Evolutionary conservation across 2,113 vertebrate species (phyloP).

Genomic region (Lucifuga dentata): DNA sequence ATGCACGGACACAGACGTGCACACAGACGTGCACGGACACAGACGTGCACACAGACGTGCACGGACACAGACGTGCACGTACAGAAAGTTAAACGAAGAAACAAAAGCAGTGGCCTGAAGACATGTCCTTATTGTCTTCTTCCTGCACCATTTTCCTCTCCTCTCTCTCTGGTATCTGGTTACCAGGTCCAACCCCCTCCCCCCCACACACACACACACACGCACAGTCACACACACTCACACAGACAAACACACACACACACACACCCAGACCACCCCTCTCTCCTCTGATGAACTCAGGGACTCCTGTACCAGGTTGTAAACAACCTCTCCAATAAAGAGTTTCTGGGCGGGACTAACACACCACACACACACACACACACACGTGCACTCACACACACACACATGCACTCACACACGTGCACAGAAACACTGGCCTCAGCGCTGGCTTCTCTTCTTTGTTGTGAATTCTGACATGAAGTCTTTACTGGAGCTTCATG

Average conservation of each 20-base stretch:
- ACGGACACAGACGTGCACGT: too few species aligned
- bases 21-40: too few species aligned
- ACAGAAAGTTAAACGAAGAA: neutral
- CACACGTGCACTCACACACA: neutral
- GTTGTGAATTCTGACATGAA: too few species aligned
- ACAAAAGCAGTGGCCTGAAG: constrained; percentile 17
- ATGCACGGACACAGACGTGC: too few species aligned
- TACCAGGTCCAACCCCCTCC: constrained; percentile 6
- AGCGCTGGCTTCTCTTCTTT: too few species aligned
- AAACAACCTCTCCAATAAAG: constrained; percentile 72
- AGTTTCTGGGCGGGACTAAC: constrained; percentile 71
- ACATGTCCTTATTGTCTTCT: constrained; percentile 59
- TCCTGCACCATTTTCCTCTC: constrained; percentile 48
- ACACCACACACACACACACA: neutral
- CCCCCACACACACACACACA: neutral
- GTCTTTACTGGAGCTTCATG: too few species aligned
- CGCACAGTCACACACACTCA: too few species aligned
- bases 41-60: too few species aligned
- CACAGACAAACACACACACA: too few species aligned
- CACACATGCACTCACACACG: too few species aligned
- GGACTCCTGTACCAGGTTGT: constrained; percentile 69
- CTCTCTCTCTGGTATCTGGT: constrained; percentile 29
- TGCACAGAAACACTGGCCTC: too few species aligned
- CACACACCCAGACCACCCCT: constrained; percentile 10
- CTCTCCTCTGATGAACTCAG: constrained; percentile 66